Conservation (phyloP, 2,888 invertebrate species). For the Pammene aurita region DNA sequence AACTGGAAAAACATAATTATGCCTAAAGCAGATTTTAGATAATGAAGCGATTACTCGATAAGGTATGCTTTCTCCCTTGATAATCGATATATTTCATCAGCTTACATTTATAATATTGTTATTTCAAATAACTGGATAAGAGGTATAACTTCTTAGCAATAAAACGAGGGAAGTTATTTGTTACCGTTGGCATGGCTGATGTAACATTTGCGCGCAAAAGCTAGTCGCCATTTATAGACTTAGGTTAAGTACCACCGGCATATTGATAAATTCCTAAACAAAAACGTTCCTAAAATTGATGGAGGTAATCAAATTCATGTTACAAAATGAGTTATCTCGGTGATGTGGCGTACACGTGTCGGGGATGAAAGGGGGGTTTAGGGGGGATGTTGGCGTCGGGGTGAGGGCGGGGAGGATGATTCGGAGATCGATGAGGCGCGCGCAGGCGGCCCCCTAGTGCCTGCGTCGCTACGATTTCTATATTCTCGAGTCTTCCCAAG, state of each 20-base stretch:
- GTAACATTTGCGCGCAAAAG: conserved; percentile 64
- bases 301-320: conserved; percentile 48
- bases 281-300: conserved; percentile 18
- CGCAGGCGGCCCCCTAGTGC: conserved; percentile 60
- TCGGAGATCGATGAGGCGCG: conserved; percentile 70
- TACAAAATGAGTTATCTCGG: conserved; percentile 60
- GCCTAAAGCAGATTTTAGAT: too few species aligned
- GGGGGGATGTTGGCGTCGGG: conserved; percentile 43
- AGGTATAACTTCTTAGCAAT: conserved; percentile 39
- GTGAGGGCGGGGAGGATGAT: conserved; percentile 53
- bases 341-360: conserved; percentile 62
- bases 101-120: too few species aligned
- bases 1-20: too few species aligned
- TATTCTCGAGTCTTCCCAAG: background rate
- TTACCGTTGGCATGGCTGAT: conserved; percentile 52
- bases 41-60: too few species aligned
- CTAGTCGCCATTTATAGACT: conserved; percentile 66
- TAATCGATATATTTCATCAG: too few species aligned
- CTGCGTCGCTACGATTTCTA: conserved; percentile 49
- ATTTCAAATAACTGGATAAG: too few species aligned
- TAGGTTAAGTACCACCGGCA: conserved; percentile 57
- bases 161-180: conserved; percentile 33
- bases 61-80: too few species aligned
- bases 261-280: conserved; percentile 35
- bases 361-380: conserved; percentile 48